Evolutionary conservation across 1,140 invertebrate genomes (phyloP).

Genomic region (Bombus breviceps): DNA sequence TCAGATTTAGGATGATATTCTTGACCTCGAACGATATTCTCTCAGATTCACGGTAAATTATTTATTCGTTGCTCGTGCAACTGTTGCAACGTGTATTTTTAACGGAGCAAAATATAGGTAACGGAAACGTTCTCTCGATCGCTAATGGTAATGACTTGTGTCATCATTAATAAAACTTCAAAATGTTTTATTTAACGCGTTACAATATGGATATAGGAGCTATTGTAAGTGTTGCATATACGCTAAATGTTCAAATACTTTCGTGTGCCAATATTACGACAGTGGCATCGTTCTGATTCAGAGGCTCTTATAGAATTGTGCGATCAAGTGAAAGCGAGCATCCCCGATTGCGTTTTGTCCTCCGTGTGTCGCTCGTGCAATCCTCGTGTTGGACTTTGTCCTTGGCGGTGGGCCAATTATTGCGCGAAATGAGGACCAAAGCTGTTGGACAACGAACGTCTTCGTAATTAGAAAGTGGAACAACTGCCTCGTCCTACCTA

Average conservation of each 20-base stretch:
- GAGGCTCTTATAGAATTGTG: slow-evolving; percentile 1
- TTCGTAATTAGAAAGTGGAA: slow-evolving; percentile 60
- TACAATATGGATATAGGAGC: neutral
- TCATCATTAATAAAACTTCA: neutral
- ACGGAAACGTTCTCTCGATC: neutral
- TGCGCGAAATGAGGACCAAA: slow-evolving; percentile 50
- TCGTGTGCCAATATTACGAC: neutral
- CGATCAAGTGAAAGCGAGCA: slow-evolving; percentile 51
- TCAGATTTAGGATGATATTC: neutral
- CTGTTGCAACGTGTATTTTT: neutral
- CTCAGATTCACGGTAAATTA: neutral
- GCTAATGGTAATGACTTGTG: neutral
- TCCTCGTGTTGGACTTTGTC: neutral
- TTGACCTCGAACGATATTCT: neutral
- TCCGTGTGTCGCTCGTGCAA: slow-evolving; percentile 7
- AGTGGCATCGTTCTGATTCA: slow-evolving; percentile 26
- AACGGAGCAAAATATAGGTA: too few relatives aligned
- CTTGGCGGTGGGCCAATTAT: slow-evolving; percentile 58
- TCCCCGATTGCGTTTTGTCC: slow-evolving; percentile 20
- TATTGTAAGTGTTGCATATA: neutral
- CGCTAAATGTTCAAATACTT: neutral
- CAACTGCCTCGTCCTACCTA: neutral
- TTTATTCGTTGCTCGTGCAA: neutral
- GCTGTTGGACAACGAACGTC: slow-evolving; percentile 52
- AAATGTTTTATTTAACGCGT: neutral